Conservation (phyloP, 2,113 vertebrate species). For the Rattus norvegicus region DNA sequence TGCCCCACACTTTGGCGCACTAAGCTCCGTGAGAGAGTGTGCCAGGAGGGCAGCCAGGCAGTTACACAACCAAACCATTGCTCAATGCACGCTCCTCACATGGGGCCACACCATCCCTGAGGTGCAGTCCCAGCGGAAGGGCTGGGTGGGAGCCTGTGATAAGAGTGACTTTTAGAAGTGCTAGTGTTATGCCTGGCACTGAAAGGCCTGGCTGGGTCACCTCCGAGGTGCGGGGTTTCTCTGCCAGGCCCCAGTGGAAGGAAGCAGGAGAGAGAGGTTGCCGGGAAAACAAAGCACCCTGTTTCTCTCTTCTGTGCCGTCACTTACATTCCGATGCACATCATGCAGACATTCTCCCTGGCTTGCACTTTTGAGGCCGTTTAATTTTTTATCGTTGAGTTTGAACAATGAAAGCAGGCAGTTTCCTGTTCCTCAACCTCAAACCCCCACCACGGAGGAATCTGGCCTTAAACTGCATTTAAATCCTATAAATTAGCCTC, state of each 20-base stretch:
- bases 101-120: background rate
- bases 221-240: background rate
- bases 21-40: background rate
- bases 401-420: slow-evolving; percentile 41
- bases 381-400: slow-evolving; percentile 73
- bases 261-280: too few species aligned
- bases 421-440: slow-evolving; percentile 56
- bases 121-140: background rate
- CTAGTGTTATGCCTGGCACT: background rate
- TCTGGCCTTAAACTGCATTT: slow-evolving; percentile 64
- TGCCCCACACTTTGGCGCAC: background rate
- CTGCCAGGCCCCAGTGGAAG: background rate
- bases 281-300: background rate
- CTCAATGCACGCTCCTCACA: background rate
- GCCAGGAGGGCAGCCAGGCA: background rate
- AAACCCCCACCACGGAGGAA: background rate
- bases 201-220: background rate
- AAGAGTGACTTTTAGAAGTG: background rate
- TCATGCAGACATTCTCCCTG: slow-evolving; percentile 33
- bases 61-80: background rate
- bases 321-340: background rate
- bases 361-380: slow-evolving; percentile 55
- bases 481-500: slow-evolving; percentile 75
- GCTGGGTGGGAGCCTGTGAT: background rate
- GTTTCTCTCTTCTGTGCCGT: background rate